Base-by-base conservation (phyloP, 2,797 vertebrate species). In the Peromyscus nudipes region DNA sequence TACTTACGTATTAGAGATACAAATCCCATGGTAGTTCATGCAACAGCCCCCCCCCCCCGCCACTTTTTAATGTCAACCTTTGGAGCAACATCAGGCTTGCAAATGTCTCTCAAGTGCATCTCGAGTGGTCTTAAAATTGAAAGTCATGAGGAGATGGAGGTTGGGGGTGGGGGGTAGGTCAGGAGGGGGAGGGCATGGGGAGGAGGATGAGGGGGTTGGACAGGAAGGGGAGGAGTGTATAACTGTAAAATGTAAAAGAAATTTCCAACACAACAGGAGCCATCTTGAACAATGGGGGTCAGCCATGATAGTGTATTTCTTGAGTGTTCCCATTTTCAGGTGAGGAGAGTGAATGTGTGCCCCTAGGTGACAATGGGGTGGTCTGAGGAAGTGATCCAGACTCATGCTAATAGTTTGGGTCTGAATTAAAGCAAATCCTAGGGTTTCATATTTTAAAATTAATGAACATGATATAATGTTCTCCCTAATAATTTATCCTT, bases 1-100 rank as follows among this genome's bases (percentile, higher is more conserved):
- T 62, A 91, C 62, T 89, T 40, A 80, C 46, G 5, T 82, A 80
- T 95, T 92, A 97, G 96, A 97, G 25, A 77, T 91, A 92, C 83
- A 0, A 57, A 96, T 88, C 86, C 79, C 69, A 89, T 62, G 57
- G 43, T 82, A 93, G 95, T 89, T 52, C 25, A 73, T 2, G 1
- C 6, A n/a, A 83, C 10, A 62, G 55, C 37, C 27, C 55, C 60
- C 37, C n/a, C 0, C 7, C 34, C n/a, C 29, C 25, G 4, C 13
- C 0, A 49, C 75, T 37, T 91, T 19, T 75, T 46, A 43, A 2
- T 69, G 31, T 73, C 34, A 62, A 21, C 25, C 34, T 83, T 27
- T 73, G 31, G 65, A 85, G 31, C 21, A 11, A 57, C 67, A n/a
- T 64, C 6, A 37, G 46, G 1, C 16, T 65, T 52, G 55, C 31